A percentile compares a stretch with the other conserved stretches of the same genome.
Conservation (phyloP, 2,888 invertebrate species). For the Tricholauxania praeusta region DNA sequence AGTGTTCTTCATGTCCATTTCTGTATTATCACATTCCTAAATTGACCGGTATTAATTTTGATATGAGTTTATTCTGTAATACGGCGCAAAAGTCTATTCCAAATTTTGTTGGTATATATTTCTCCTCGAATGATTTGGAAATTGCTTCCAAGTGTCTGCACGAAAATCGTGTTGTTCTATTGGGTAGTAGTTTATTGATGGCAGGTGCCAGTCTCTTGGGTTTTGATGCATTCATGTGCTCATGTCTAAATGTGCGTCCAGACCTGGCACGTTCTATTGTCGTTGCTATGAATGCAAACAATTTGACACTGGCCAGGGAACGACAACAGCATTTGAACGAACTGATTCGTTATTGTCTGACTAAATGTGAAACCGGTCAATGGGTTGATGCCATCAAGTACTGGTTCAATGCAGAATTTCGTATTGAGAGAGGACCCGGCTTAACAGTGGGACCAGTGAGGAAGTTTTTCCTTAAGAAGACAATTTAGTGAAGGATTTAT, state of each 20-base stretch:
- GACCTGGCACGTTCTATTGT: conserved; percentile 72
- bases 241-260: conserved; percentile 77
- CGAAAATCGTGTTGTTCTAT: conserved; percentile 71
- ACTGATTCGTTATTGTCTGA: conserved; percentile 42
- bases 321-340: conserved; percentile 44
- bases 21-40: conserved; percentile 87
- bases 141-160: conserved; percentile 75
- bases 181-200: conserved; percentile 76
- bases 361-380: conserved; percentile 33
- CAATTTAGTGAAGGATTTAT: not conserved
- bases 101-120: conserved; percentile 86
- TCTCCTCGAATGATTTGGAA: conserved; percentile 79
- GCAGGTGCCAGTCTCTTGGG: conserved; percentile 77
- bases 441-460: conserved; percentile 42
- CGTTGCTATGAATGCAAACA: conserved; percentile 66
- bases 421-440: conserved; percentile 22
- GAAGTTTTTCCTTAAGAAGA: conserved; percentile 20
- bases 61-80: conserved; percentile 78
- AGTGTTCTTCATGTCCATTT: conserved; percentile 81
- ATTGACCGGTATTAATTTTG: conserved; percentile 77
- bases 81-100: conserved; percentile 75
- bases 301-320: conserved; percentile 40
- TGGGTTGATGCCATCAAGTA: conserved; percentile 46
- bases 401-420: conserved; percentile 44
- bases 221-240: conserved; percentile 79